Conservation (phyloP, 2,888 invertebrate species). For the Orthosia gothica region DNA sequence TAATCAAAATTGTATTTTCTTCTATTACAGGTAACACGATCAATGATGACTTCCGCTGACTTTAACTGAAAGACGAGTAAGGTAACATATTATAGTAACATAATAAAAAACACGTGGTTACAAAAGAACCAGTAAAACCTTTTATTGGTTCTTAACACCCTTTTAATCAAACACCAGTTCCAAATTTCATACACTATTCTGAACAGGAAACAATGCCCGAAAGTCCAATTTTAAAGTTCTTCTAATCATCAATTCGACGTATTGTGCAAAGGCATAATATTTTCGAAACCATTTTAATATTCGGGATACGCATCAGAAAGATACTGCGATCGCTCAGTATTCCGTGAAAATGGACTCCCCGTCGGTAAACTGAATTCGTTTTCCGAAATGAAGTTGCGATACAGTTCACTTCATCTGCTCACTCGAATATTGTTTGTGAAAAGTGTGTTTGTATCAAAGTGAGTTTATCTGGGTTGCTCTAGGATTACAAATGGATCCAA, state of each 20-base stretch:
- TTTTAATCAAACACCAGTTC: neutral
- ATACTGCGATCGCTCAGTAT: conserved; percentile 35
- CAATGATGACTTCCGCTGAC: neutral
- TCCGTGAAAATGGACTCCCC: conserved; percentile 46
- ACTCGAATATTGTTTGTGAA: conserved; percentile 25
- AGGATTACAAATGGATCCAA: conserved; percentile 35
- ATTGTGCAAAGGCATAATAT: conserved; percentile 11
- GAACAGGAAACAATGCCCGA: neutral
- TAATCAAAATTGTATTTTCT: neutral
- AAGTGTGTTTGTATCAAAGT: conserved; percentile 22
- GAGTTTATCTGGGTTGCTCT: neutral
- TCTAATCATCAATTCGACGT: conserved; percentile 7
- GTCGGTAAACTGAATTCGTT: conserved; percentile 48
- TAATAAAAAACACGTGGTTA: neutral
- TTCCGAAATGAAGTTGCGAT: conserved; percentile 37
- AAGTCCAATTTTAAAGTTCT: neutral
- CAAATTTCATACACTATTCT: neutral
- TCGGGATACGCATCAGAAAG: conserved; percentile 19
- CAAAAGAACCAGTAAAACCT: neutral
- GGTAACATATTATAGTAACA: neutral
- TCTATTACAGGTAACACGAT: conserved; percentile 41
- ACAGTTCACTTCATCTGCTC: conserved; percentile 35
- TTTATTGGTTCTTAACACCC: too few relatives aligned
- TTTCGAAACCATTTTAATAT: conserved; percentile 7
- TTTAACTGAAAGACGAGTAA: neutral